Evolutionary conservation across 1,140 invertebrate genomes (phyloP), one percentile per base, ranked within the genome.

Genomic region (Acromyrmex charruanus): DNA sequence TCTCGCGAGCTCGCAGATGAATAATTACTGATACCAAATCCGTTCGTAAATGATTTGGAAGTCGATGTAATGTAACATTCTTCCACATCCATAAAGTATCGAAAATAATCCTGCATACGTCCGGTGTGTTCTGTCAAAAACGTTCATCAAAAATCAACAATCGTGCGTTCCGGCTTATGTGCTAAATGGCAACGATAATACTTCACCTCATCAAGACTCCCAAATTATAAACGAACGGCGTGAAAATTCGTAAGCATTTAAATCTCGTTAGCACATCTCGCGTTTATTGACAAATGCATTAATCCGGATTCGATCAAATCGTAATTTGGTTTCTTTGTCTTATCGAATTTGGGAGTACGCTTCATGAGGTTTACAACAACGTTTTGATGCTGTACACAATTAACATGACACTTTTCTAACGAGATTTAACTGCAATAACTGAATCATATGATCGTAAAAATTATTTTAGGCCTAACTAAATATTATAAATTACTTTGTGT

Each of bases 141-240:
- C 9, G 3, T 39, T 81, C 28, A 6, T 35, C n/a, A 69, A 75
- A 51, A 75, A 75, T 84, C 51, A 61, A 61, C 21, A 21, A n/a
- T 31, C 16, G 3, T 18, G 51, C 18, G 6, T 21, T 12, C 72
- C 12, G 28, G 44, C 31, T 51, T 61, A 51, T 4, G 31, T 16
- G 25, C 66, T 35, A 53, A 53, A 80, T 31, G 18, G 71, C 18
- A 59, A 82, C 58, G 39, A 25, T 31, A 35, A 51, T 55, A 44
- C 14, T 84, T 87, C 88, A 95, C 95, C 94, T 95, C 94, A 95
- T 95, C 93, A 95, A 95, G 94, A 94, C 94, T 95, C 95, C 95
- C 95, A 95, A 95, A 95, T 95, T 95, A 94, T 93, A 92, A 93
- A 93, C 94, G 94, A 95, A 95, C 95, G 93, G 92, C 87, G 88